These are phyloP conservation scores for Pentamera pediparva DNA, from an alignment of 53 echinoderm and acorn worm genomes.

Conservation along the genomic window DNA sequence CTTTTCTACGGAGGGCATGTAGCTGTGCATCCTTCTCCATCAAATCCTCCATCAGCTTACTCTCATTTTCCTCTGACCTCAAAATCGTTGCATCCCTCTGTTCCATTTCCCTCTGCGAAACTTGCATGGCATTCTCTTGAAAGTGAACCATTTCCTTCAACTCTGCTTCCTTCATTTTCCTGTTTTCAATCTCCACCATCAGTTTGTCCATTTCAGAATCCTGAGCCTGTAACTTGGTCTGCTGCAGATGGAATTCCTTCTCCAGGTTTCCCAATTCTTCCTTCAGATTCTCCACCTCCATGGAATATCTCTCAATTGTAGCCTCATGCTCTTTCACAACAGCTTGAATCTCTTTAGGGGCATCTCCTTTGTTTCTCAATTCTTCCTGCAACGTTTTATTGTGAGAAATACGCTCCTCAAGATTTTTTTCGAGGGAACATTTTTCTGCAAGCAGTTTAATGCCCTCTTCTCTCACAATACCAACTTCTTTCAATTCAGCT, in stretches of 20 bases:
- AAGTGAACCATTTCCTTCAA: neutral
- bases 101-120: neutral
- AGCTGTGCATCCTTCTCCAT: slow-evolving; percentile 22
- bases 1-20: slow-evolving; percentile 1
- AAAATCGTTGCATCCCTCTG: neutral
- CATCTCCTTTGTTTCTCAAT: neutral
- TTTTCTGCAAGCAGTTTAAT: neutral
- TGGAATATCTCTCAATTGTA: neutral
- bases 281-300: neutral
- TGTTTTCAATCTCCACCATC: neutral
- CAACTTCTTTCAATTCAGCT: neutral
- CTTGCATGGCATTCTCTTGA: neutral
- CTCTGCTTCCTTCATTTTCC: neutral
- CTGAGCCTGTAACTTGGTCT: neutral
- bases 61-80: slow-evolving; percentile 1
- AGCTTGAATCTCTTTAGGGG: neutral
- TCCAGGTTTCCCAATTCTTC: neutral
- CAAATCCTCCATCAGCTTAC: slow-evolving; percentile 13
- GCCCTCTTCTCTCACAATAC: neutral
- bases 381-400: neutral
- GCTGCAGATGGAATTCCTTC: neutral
- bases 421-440: neutral
- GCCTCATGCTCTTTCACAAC: neutral
- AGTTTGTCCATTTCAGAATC: slow-evolving; percentile 10
- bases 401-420: neutral